Evolutionary conservation across 2,113 vertebrate genomes (phyloP).

Genomic region (Onychostoma macrolepis): DNA sequence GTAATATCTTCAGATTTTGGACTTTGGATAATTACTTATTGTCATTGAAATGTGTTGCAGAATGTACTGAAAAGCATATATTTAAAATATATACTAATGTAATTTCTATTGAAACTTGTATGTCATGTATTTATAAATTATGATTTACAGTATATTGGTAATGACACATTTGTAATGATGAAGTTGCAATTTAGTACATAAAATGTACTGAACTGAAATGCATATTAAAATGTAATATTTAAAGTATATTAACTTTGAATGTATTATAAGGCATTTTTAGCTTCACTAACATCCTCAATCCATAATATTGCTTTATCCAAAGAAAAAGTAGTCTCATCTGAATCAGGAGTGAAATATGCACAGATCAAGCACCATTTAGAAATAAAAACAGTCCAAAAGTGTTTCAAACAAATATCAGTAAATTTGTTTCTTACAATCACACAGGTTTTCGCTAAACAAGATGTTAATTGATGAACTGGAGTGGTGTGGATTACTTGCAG

Average conservation of each 20-base stretch:
- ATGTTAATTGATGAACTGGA: neutral
- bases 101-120: neutral
- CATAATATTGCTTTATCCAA: neutral
- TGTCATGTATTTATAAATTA: neutral
- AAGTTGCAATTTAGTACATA: neutral
- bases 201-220: too few species aligned
- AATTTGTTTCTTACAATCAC: neutral
- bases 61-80: neutral
- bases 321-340: neutral
- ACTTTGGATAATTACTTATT: too few species aligned
- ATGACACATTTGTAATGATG: neutral
- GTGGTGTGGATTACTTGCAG: neutral
- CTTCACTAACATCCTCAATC: neutral
- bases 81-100: neutral
- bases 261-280: too few species aligned
- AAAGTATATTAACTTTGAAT: neutral
- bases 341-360: neutral
- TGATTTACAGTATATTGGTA: neutral
- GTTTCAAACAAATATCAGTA: neutral
- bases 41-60: neutral
- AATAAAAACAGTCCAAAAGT: neutral
- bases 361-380: neutral
- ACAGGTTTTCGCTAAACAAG: neutral
- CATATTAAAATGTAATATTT: neutral
- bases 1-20: neutral